These are phyloP conservation scores for Rhopilema esculentum DNA, from an alignment of 30 jellyfish, hydroid and myxozoan species.

Conservation along the genomic window DNA sequence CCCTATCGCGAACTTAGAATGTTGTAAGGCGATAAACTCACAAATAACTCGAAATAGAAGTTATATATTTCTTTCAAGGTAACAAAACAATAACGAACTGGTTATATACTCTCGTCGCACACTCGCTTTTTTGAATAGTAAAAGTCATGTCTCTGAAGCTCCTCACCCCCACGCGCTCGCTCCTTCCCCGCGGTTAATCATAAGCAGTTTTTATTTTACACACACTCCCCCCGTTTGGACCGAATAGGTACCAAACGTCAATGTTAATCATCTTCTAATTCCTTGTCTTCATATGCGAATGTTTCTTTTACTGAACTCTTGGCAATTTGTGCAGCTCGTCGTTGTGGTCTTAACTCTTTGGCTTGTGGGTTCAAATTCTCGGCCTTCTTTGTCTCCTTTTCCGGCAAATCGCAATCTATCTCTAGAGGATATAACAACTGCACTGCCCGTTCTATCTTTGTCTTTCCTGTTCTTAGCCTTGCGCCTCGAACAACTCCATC, in stretches of 20 bases:
- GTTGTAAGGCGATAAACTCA: too few relatives aligned
- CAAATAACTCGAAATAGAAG: too few relatives aligned
- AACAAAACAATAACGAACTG: too few relatives aligned
- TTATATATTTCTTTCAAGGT: too few relatives aligned
- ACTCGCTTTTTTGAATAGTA: too few relatives aligned
- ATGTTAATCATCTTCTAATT: neutral
- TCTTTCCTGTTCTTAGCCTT: slow-evolving; percentile 27
- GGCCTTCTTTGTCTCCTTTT: slow-evolving; percentile 19
- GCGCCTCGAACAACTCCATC: slow-evolving; percentile 17
- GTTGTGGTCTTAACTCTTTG: slow-evolving; percentile 57
- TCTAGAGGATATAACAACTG: slow-evolving; percentile 13
- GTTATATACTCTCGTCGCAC: too few relatives aligned
- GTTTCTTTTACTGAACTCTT: slow-evolving; percentile 25
- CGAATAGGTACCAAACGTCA: slow-evolving; percentile 1
- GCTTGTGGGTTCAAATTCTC: slow-evolving; percentile 12
- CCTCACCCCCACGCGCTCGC: too few relatives aligned
- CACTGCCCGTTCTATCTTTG: slow-evolving; percentile 9
- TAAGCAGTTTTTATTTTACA: neutral
- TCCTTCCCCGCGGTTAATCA: too few relatives aligned
- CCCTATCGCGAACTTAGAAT: too few relatives aligned
- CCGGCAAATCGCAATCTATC: neutral
- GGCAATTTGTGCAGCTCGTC: slow-evolving; percentile 58
- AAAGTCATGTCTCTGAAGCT: too few relatives aligned
- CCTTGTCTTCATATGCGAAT: slow-evolving; percentile 44
- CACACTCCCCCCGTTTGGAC: slow-evolving; percentile 64